Evolutionary conservation across 2,888 invertebrate species (phyloP), one percentile per base, ranked within the genome.

Genomic region (Cerastoderma edule): DNA sequence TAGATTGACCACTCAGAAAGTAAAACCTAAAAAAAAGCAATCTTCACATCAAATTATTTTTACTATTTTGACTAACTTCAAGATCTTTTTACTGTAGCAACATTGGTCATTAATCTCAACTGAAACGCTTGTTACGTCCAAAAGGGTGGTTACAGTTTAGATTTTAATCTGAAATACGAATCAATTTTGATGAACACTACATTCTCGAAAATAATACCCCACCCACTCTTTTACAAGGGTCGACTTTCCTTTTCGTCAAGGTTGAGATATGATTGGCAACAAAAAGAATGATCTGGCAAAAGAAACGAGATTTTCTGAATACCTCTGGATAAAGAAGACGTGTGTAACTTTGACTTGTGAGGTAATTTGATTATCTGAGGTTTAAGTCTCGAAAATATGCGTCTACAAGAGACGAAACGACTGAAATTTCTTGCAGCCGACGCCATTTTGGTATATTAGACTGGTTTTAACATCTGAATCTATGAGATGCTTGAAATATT

Each of bases 381-480:
- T 19, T 44, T 54, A 28, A 65, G 16, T 46, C 53, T 67, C 10
- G 65, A 60, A 2, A 74, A 57, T 70, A 69, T 19, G n/a, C 35
- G 53, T 24, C 30, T 65, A 64, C 67, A 73, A 70, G 68, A 39
- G 3, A 70, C 66, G 56, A 72, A 64, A 67, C 77, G 72, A 53
- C 76, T 35, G 57, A 80, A 39, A 53, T 77, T 77, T 46, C 57
- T 35, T 28, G 75, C 70, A 64, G 83, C 79, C 77, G 83, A 80
- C 83, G 83, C 83, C 83, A 83, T 83, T 70, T 79, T 83, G 69
- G 30, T 28, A 19, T 32, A 30, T 8, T 30, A 39, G 70, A 64
- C 70, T 64, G 70, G 35, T 35, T 19, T 24, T 2, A 8, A 33
- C 6, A 22, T 32, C 46, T 28, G 1, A 19, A 32, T 32, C 16